Percentiles rank a stretch among this genome's conserved stretches.
Conservation (phyloP, 2,113 vertebrate genomes). For the Carassius gibelio region DNA sequence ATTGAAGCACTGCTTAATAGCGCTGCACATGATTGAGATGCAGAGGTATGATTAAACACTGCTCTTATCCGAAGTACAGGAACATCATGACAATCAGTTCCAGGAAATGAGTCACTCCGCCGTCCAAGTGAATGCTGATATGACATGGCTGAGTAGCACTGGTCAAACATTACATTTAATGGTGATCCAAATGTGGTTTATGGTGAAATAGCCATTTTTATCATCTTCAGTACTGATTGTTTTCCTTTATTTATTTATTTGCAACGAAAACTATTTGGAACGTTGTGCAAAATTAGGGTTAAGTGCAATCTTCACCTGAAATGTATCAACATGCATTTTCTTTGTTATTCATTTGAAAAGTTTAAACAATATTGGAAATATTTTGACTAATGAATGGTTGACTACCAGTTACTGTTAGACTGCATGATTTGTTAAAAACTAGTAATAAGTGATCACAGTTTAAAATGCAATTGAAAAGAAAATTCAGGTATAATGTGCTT, state of each 20-base stretch:
- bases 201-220: neutral
- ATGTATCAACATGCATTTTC: neutral
- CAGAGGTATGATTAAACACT: constrained; percentile 46
- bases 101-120: neutral
- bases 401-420: neutral
- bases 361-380: neutral
- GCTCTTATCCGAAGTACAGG: constrained; percentile 34
- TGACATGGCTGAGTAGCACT: constrained; percentile 15
- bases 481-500: neutral
- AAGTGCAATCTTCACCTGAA: neutral
- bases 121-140: neutral
- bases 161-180: neutral
- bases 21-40: neutral
- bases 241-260: neutral
- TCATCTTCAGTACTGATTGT: neutral
- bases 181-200: neutral
- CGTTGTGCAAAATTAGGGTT: neutral
- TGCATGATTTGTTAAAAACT: neutral
- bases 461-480: neutral
- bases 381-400: neutral
- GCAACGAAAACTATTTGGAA: neutral
- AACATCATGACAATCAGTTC: constrained; percentile 32
- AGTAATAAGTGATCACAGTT: neutral
- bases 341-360: neutral
- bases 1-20: constrained; percentile 34